Evolutionary conservation across 2,113 vertebrate genomes (phyloP), one percentile per base, ranked within the genome.

Genomic region (Haemorhous mexicanus): DNA sequence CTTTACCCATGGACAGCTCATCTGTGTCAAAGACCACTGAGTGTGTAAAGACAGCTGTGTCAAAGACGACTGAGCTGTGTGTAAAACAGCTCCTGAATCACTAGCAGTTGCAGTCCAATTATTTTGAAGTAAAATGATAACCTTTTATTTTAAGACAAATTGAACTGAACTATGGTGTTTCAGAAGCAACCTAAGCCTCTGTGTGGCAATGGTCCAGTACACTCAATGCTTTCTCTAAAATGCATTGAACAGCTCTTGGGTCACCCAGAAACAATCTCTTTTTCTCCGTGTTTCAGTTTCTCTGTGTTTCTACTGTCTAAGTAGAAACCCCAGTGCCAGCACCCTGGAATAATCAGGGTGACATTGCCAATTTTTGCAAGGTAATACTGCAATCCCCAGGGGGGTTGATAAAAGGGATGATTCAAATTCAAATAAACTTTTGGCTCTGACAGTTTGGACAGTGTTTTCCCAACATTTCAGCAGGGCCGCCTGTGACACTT

Each of bases 141-240:
- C 6, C 10, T 79, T 79, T 75, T 43, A 44, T 74, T 84, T 66
- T 56, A 78, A 85, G 66, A 70, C 9, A 76, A 84, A 72, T 9
- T 72, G 32, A 85, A 56, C 12, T 26, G 16, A 74, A 46, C 52
- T 53, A 6, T 1, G 3, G 9, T 61, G 23, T 85, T 88, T 70
- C 47, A 52, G 63, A 80, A 76, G 39, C 8, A 88, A 9, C 23
- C 26, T 46, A 76, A 58, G 27, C 32, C 72, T 91, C 43, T 1
- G 0, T 35, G 23, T 59, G 44, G 15, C 24, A 77, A 84, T 84
- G 14, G 10, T 61, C 44, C 1, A 0, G 26, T 53, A 41, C 1
- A 1, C 33, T 50, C 67, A 59, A 2, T 67, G 16, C 11, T 37
- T 80, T 55, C 28, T 44, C 80, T 32, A 35, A 43, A 80, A 83